Evolutionary conservation across 2,888 invertebrate species (phyloP).

Genomic region (Ophion costatus): DNA sequence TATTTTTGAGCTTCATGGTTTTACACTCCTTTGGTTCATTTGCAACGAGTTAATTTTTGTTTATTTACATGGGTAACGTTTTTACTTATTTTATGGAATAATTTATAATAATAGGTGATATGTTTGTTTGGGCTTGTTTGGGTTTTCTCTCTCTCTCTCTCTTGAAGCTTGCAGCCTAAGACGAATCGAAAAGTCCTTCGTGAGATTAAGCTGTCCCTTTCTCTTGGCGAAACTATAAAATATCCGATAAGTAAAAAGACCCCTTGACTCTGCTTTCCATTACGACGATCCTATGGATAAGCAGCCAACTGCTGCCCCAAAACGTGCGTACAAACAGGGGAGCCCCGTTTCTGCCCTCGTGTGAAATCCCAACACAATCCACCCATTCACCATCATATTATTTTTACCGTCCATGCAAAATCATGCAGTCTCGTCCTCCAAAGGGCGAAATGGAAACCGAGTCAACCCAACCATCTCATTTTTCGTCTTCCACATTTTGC

Average conservation of each 20-base stretch:
- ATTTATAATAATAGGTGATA: no score
- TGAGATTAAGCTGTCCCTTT: slow-evolving; percentile 78
- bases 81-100: no score
- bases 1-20: no score
- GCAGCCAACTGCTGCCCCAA: slow-evolving; percentile 71
- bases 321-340: slow-evolving; percentile 39
- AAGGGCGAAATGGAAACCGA: not conserved
- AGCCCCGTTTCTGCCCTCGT: slow-evolving; percentile 51
- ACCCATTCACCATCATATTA: slow-evolving; percentile 23
- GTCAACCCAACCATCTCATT: not conserved
- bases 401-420: not conserved
- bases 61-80: no score
- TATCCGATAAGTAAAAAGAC: slow-evolving; percentile 72
- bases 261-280: slow-evolving; percentile 74
- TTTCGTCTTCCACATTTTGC: not conserved
- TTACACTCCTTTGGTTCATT: no score
- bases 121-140: not conserved
- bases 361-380: slow-evolving; percentile 54
- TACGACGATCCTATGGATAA: slow-evolving; percentile 78
- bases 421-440: not conserved
- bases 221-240: slow-evolving; percentile 77
- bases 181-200: slow-evolving; percentile 72
- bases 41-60: no score
- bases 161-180: slow-evolving; percentile 3
- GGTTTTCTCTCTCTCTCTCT: not conserved